These are phyloP conservation scores for Brachypodius melanocephalos DNA, from an alignment of 2,113 vertebrate genomes.

Conservation along the genomic window DNA sequence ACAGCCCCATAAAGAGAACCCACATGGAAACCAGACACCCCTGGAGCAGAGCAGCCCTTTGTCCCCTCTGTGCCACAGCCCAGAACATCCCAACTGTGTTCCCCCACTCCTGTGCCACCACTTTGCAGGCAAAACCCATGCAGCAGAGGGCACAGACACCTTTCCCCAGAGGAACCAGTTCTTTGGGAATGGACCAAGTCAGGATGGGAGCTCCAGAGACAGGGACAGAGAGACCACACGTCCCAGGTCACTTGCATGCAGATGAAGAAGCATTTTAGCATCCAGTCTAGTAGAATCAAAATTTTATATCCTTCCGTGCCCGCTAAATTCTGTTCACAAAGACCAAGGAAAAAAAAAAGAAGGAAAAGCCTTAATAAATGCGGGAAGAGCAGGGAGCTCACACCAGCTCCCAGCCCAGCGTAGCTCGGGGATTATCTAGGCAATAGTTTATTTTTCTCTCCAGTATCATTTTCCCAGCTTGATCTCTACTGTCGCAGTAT, in stretches of 20 bases:
- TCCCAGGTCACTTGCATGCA: background rate
- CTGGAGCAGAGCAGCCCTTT: background rate
- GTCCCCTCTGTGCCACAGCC: background rate
- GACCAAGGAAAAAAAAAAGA: background rate
- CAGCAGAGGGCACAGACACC: background rate
- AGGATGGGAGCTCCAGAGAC: background rate
- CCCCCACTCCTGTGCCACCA: background rate
- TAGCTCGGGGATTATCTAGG: slow-evolving; percentile 51
- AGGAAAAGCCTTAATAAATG: slow-evolving; percentile 47
- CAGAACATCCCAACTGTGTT: background rate
- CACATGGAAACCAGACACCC: rapidly evolving
- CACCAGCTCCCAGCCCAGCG: slow-evolving; percentile 7
- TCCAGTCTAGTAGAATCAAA: slow-evolving; percentile 3
- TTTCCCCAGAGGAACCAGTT: background rate
- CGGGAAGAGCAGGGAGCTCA: slow-evolving; percentile 17
- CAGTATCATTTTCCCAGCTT: slow-evolving; percentile 72
- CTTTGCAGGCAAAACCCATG: background rate
- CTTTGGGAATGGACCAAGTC: background rate
- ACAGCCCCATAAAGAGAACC: background rate
- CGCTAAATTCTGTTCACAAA: slow-evolving; percentile 43
- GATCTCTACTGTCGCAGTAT: slow-evolving; percentile 66
- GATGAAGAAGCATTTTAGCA: slow-evolving; percentile 16
- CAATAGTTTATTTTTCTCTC: slow-evolving; percentile 64
- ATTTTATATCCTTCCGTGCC: slow-evolving; percentile 28
- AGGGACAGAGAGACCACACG: background rate